Evolutionary conservation across 2,113 vertebrate genomes (phyloP), one percentile per base, ranked within the genome.

Genomic region (Procavia capensis): DNA sequence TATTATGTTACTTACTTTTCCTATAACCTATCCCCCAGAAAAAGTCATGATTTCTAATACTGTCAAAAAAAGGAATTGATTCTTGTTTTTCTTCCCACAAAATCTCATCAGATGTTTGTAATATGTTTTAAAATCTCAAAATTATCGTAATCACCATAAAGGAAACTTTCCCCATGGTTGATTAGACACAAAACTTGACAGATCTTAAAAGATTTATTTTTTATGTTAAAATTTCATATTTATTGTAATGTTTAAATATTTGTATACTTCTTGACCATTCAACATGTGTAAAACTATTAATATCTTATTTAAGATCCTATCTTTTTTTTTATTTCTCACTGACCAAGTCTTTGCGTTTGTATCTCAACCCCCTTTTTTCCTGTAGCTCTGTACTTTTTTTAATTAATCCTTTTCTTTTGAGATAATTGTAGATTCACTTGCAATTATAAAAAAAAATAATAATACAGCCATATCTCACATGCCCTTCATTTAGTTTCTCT

Each of bases 1-100:
- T 31, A 20, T 9, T 5, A 80, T 94, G 34, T 85, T 97, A 68
- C 0, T 72, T 1, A 90, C 96, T 93, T 43, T 54, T 93, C 20
- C 68, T 96, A 93, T 84, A 93, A 64, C 5, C 34, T 79, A 93
- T 93, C 90, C 17, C 57, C 57, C 57, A 31, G 13, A 1, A 63
- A 94, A 93, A 61, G 31, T 34, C 41, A n/a, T 39, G 36, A n/a
- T 41, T 36, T 3, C 45, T 84, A 29, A 79, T 25, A 83, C 27
- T 80, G 9, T 34, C 27, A 93, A 57, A 97, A 90, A 64, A 59
- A 22, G 57, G 17, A 64, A 0, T 9, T 80, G 31, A 79, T 57
- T 64, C 36, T 91, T 88, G n/a, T 50, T 68, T 68, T 82, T 63
- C n/a, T 83, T 83, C 39, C 36, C 8, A 87, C 89, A 80, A 50